A percentile compares a stretch with the other conserved stretches of the same genome.
phyloP scores from a whole-genome alignment of 2,113 vertebrate species.

The Phyllostomus discolor region DNA sequence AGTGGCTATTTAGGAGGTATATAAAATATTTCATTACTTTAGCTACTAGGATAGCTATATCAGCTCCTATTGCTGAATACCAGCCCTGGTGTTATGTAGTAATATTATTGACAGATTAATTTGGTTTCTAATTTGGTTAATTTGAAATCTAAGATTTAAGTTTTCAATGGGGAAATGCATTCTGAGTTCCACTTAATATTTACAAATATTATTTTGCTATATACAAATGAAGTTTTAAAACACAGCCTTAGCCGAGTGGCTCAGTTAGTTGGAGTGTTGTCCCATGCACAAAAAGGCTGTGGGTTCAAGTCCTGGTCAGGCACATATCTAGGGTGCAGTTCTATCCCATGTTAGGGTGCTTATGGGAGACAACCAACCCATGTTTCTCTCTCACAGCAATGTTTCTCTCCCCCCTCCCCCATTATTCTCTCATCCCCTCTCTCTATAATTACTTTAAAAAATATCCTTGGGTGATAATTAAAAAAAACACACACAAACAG shows the following conservation, averaged over 20 bases:
- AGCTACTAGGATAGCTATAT: not conserved
- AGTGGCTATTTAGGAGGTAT: not conserved
- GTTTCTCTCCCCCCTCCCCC: too few relatives aligned
- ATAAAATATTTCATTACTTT: not conserved
- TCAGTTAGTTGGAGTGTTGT: too few relatives aligned
- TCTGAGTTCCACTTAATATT: not conserved
- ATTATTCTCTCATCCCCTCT: too few relatives aligned
- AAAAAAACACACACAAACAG: not conserved
- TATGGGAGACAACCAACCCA: too few relatives aligned
- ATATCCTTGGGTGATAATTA: too few relatives aligned
- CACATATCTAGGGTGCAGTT: too few relatives aligned
- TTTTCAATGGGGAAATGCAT: not conserved
- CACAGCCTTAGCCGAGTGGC: not conserved
- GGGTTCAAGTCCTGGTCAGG: too few relatives aligned
- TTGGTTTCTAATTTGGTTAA: not conserved
- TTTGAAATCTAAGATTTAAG: not conserved
- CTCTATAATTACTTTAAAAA: too few relatives aligned
- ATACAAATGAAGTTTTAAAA: not conserved
- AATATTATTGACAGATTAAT: not conserved
- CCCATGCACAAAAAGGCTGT: too few relatives aligned
- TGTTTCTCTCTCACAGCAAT: too few relatives aligned
- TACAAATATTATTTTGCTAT: not conserved
- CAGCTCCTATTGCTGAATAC: not conserved
- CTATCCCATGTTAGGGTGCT: too few relatives aligned
- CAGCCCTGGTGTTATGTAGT: not conserved